Base-by-base conservation (phyloP, 2,888 invertebrate species). In the Hermodice carunculata region DNA sequence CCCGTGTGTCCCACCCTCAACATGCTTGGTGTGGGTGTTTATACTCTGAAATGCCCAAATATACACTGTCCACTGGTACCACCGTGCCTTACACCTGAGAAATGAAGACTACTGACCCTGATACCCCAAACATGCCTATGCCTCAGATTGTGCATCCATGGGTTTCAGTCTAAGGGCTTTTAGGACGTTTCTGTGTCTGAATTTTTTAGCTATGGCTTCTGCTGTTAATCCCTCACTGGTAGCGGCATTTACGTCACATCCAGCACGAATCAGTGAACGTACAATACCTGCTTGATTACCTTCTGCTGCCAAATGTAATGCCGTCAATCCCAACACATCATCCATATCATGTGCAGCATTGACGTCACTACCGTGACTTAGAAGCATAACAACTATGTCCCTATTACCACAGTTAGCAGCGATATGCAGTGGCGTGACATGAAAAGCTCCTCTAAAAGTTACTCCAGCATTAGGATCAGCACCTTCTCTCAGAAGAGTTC, bases 401-500 rank as follows among this genome's bases (percentile, higher is more conserved):
- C 37, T 37, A 48, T 53, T 67, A 22, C 71, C 71, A 37, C 67
- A 63, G 26, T 71, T 67, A 26, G 66, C 56, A 6, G 71, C 71
- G 4, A 71, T 24, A 37, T 71, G 71, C 5, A 71, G 42, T n/a
- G 71, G 64, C n/a, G 31, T 32, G 22, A 71, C 66, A 22, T 66
- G 51, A 32, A 58, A 52, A 3, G 69, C 66, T 11, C 56, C 66
- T n/a, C 56, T 32, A 32, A 75, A 59, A 31, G 52, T 54, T 1
- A 75, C 75, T 6, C 56, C 61, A 3, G 56, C 43, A 40, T 71
- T 69, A 3, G 69, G 63, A 19, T 73, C 68, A 2, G 80, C 78
- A 3, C 78, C 78, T 14, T 67, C 61, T 46, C 75, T 66, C 17
- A 81, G 54, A 5, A 81, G 64, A 31, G 69, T 66, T n/a, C 73